These are phyloP conservation scores for Gopherus flavomarginatus DNA, from an alignment of 2,113 vertebrate species.

Conservation along the genomic window DNA sequence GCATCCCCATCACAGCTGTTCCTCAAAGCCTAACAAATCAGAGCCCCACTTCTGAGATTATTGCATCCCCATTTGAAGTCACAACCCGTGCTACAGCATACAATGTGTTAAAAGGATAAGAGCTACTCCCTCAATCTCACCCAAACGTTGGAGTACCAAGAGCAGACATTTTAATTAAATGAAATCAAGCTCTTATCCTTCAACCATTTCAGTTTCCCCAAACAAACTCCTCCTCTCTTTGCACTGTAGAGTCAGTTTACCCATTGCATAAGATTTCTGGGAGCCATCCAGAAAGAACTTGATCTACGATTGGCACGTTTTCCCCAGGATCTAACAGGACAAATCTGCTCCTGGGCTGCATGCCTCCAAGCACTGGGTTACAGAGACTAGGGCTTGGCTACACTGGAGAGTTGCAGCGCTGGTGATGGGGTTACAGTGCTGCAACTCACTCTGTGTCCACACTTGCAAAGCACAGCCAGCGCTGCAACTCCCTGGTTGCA, in stretches of 20 bases:
- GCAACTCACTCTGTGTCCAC: no score
- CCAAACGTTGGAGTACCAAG: not conserved
- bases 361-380: not conserved
- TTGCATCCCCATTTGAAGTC: not conserved
- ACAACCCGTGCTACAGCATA: not conserved
- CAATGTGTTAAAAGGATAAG: not conserved
- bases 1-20: not conserved
- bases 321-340: not conserved
- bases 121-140: not conserved
- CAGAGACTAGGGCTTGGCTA: not conserved
- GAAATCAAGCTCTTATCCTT: constrained; percentile 61
- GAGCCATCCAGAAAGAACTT: not conserved
- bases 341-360: not conserved
- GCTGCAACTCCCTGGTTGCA: no score
- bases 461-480: no score
- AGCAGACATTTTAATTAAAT: not conserved
- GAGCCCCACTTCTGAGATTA: not conserved
- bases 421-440: no score
- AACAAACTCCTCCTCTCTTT: not conserved
- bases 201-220: constrained; percentile 8
- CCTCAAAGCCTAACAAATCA: not conserved
- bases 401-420: no score
- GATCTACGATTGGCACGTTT: not conserved
- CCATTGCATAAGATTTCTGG: not conserved
- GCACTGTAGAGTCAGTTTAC: not conserved